phyloP scores from a whole-genome alignment of 2,797 vertebrate genomes.

The Poliocrania exsul region DNA sequence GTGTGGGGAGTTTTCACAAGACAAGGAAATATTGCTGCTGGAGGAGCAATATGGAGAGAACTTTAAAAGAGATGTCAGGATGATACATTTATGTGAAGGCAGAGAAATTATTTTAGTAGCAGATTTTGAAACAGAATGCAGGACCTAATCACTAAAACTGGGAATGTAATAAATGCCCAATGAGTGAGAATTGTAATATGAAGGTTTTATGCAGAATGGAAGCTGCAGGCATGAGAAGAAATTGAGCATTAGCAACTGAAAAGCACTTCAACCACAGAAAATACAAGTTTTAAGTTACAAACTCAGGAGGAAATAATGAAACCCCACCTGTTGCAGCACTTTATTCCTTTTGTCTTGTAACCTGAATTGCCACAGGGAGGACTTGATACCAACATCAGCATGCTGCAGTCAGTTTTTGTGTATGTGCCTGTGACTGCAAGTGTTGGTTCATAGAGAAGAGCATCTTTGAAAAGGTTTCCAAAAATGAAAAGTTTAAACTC shows the following conservation, averaged over 20 bases:
- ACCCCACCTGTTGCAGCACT: not conserved
- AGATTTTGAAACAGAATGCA: not conserved
- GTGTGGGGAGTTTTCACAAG: not conserved
- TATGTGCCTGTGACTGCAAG: accelerated
- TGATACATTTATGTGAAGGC: accelerated
- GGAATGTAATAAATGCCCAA: not conserved
- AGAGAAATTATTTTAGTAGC: not conserved
- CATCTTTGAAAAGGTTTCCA: not conserved
- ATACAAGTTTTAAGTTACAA: not conserved
- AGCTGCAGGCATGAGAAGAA: not conserved
- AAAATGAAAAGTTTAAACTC: not conserved
- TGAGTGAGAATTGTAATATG: not conserved
- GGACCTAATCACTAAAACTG: not conserved
- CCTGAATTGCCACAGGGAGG: not conserved
- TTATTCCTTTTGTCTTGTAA: not conserved
- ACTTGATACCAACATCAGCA: not conserved
- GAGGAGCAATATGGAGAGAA: not conserved
- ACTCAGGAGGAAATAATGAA: not conserved
- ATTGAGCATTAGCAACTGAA: not conserved
- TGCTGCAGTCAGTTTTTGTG: not conserved
- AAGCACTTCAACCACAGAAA: not conserved
- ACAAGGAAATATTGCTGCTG: not conserved
- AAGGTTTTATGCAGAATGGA: not conserved
- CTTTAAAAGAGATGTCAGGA: not conserved
- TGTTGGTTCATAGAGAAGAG: not conserved